Percentiles rank a stretch among this genome's conserved stretches.
Evolutionary conservation across 30 jellyfish, hydroid and myxozoan genomes (phyloP).

Genomic region (Nemopilema nomurai): DNA sequence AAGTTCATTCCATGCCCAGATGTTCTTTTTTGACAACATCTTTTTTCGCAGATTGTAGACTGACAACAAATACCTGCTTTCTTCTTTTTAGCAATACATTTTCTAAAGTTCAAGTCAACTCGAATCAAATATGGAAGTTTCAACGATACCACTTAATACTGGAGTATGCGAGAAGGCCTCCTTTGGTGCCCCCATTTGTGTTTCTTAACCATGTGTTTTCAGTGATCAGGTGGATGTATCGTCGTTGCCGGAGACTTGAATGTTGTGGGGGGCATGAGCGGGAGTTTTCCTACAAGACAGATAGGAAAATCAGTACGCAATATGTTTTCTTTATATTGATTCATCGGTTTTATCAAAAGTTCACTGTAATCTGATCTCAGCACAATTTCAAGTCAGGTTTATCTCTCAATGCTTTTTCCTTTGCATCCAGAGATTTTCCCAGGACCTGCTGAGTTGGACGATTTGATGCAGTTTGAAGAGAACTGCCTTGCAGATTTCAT

Average conservation of each 20-base stretch:
- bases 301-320: conserved; percentile 47
- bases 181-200: conserved; percentile 74
- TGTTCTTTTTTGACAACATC: too few species aligned
- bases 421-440: conserved; percentile 58
- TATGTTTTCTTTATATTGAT: background rate
- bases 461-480: conserved; percentile 73
- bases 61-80: background rate
- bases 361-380: background rate
- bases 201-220: conserved; percentile 58
- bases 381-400: background rate
- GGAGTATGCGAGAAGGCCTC: conserved; percentile 80
- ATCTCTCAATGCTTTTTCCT: background rate
- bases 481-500: conserved; percentile 59
- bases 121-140: conserved; percentile 83
- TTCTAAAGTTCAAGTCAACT: conserved; percentile 76
- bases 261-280: conserved; percentile 37
- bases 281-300: conserved; percentile 14
- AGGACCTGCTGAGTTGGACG: conserved; percentile 34
- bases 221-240: conserved; percentile 7
- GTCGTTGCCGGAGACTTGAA: conserved; percentile 8
- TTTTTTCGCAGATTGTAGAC: background rate
- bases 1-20: too few species aligned
- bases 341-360: too few species aligned
- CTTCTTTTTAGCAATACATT: conserved; percentile 69
- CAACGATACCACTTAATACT: conserved; percentile 84